Conservation (phyloP, 2,797 vertebrate genomes). For the Urocyon cinereoargenteus region DNA sequence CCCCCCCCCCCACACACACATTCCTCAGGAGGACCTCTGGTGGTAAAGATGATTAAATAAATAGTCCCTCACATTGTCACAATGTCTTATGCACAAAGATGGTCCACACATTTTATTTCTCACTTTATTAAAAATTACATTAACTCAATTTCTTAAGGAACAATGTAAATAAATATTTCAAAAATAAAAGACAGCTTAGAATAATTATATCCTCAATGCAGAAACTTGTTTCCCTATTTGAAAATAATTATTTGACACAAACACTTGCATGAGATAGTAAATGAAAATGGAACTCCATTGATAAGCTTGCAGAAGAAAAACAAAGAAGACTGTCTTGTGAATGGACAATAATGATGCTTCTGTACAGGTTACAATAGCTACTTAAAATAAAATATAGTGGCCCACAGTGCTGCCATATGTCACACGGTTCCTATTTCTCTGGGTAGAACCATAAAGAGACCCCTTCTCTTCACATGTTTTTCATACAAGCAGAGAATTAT, state of each 20-base stretch:
- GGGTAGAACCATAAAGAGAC: not conserved
- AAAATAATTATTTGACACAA: constrained; percentile 60
- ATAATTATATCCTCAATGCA: not conserved
- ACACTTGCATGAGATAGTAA: constrained; percentile 42
- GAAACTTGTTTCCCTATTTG: constrained; percentile 8
- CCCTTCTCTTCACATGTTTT: not conserved
- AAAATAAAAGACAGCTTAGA: constrained; percentile 41
- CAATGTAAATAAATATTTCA: constrained; percentile 16
- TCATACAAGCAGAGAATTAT: not conserved
- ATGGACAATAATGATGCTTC: not conserved
- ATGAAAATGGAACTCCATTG: constrained; percentile 10
- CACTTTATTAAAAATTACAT: constrained; percentile 10
- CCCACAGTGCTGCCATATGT: not conserved
- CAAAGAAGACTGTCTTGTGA: not conserved
- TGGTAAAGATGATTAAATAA: constrained; percentile 4
- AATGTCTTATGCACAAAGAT: not conserved
- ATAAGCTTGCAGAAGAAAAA: not conserved
- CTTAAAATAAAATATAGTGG: not conserved
- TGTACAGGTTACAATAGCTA: not conserved
- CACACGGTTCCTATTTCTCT: not conserved
- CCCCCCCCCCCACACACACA: not conserved
- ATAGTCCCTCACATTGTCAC: not conserved
- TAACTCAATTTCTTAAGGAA: constrained; percentile 30
- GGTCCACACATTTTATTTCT: not conserved
- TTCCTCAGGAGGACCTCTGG: not conserved